Base-by-base conservation (phyloP, 2,888 invertebrate species). In the Fragum whitleyi region DNA sequence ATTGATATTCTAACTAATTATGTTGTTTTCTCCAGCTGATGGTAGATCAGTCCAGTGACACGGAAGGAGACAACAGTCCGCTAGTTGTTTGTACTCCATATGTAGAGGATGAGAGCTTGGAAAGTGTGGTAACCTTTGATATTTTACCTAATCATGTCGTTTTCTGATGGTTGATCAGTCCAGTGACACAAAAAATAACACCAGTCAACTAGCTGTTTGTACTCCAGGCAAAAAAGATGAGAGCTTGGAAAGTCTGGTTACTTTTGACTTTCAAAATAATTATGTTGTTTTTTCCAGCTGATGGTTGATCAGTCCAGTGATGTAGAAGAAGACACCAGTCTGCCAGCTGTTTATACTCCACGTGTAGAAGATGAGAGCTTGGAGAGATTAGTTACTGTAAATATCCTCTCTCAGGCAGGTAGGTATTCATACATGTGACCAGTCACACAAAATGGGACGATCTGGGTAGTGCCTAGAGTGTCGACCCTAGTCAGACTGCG, bases 51-150 rank as follows among this genome's bases (percentile, higher is more conserved):
- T 39, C 39, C 6, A 39, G 39, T 14, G 39, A 39, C 14, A 39
- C 39, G 6, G 39, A 39, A 39, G 39, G 14, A 9, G 39, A 39
- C 39, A n/a, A n/a, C n/a, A n/a, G n/a, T n/a, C n/a, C n/a, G n/a
- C n/a, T n/a, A n/a, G n/a, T n/a, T n/a, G n/a, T n/a, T n/a, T n/a
- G n/a, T n/a, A 32, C 26, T 16, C 7, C 29, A 14, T 0, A 16
- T n/a, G 62, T 21, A 29, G 16, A 53, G 14, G 74, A 53, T n/a
- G 62, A 69, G 19, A 74, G 68, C 47, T 55, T 85, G 11, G 82
- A 78, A n/a, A 85, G 71, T 62, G 74, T 85, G 32, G 82, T 85
- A 7, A 82, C 82, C 28, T n/a, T n/a, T n/a, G n/a, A n/a, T n/a
- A n/a, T n/a, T n/a, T n/a, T n/a, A n/a, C n/a, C n/a, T n/a, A n/a